phyloP scores from a whole-genome alignment of 2,888 invertebrate species.

The Marasmarcha lunaedactyla region DNA sequence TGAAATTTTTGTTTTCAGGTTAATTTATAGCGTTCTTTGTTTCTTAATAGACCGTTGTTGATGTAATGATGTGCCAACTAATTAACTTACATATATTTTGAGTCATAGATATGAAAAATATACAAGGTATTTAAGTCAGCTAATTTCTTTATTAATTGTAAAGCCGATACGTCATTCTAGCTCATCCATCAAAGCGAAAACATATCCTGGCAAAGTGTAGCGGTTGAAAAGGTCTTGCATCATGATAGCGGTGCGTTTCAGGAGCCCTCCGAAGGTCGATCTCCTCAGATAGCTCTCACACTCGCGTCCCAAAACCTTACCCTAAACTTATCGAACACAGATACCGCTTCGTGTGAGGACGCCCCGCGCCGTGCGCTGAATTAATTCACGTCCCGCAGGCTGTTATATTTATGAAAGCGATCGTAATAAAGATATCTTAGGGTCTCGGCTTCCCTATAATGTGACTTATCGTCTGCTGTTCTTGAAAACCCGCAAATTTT shows the following conservation, averaged over 20 bases:
- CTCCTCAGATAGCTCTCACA: slow-evolving; percentile 55
- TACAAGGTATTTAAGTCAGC: no score
- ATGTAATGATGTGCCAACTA: no score
- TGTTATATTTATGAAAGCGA: slow-evolving; percentile 46
- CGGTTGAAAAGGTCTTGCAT: slow-evolving; percentile 27
- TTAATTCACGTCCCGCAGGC: slow-evolving; percentile 49
- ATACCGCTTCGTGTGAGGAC: slow-evolving; percentile 28
- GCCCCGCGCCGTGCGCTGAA: slow-evolving; percentile 46
- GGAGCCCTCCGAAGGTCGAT: slow-evolving; percentile 48
- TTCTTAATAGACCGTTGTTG: no score
- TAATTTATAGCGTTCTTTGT: neutral
- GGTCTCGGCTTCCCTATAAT: slow-evolving; percentile 27
- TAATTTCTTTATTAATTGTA: no score
- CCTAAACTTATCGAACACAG: slow-evolving; percentile 43
- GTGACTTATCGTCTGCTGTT: slow-evolving; percentile 29
- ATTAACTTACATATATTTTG: no score
- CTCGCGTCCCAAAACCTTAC: slow-evolving; percentile 32
- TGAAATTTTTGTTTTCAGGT: neutral
- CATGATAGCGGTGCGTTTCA: slow-evolving; percentile 38
- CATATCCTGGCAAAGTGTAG: no score
- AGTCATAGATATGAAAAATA: no score
- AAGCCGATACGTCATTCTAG: no score
- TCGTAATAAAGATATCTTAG: slow-evolving; percentile 51
- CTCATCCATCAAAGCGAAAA: no score
- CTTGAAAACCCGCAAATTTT: slow-evolving; percentile 33